A percentile compares a stretch with the other conserved stretches of the same genome.
Conservation (phyloP, 2,797 vertebrate species). For the Halcyon smyrnensis region DNA sequence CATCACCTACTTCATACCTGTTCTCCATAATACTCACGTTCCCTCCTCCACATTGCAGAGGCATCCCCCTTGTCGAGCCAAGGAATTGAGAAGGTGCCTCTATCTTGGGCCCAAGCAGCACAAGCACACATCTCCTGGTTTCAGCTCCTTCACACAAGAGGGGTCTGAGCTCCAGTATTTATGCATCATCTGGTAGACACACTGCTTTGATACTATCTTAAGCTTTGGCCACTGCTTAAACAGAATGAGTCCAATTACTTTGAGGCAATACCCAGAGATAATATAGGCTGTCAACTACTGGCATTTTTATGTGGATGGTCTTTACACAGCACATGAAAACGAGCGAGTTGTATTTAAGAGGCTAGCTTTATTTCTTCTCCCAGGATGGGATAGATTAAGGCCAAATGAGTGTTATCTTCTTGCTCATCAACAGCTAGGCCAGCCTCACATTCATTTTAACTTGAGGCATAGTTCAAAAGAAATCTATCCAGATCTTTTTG, state of each 20-base stretch:
- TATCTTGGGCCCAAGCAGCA: neutral
- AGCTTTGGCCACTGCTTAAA: neutral
- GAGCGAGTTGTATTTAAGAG: neutral
- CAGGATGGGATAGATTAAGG: neutral
- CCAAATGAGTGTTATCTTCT: conserved; percentile 45
- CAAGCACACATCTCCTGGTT: neutral
- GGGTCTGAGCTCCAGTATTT: neutral
- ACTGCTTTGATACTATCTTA: neutral
- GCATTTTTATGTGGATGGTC: conserved; percentile 28
- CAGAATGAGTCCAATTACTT: neutral
- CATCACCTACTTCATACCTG: neutral
- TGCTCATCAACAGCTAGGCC: conserved; percentile 4
- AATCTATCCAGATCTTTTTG: neutral
- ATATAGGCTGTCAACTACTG: neutral
- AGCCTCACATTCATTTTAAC: conserved; percentile 23
- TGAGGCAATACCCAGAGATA: neutral
- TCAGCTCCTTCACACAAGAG: neutral
- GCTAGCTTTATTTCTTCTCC: conserved; percentile 30
- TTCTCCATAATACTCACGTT: accelerated
- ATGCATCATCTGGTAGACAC: neutral
- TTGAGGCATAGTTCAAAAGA: conserved; percentile 27
- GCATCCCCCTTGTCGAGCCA: neutral
- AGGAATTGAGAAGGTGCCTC: neutral
- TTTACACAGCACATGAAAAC: neutral
- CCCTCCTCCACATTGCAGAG: neutral